phyloP scores from a whole-genome alignment of 2,113 vertebrate genomes.

The Ursus arctos region DNA sequence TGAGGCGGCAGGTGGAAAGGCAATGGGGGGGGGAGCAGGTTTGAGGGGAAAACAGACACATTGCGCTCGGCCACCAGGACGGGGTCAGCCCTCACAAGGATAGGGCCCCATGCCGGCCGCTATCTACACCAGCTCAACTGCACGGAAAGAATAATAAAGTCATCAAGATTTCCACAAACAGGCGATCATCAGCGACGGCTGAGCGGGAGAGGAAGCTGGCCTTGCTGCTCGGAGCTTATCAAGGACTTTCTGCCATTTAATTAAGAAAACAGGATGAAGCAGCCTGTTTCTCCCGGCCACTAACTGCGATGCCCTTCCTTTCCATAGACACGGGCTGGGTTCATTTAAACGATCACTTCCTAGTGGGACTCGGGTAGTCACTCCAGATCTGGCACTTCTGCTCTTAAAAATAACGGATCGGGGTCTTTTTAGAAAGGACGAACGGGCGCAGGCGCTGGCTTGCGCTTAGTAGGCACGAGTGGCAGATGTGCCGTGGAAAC shows the following conservation, averaged over 20 bases:
- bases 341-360: not conserved
- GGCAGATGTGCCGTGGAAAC: slow-evolving; percentile 75
- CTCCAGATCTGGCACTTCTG: slow-evolving; percentile 54
- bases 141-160: not conserved
- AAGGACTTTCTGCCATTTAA: slow-evolving; percentile 72
- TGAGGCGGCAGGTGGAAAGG: not conserved
- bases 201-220: not conserved
- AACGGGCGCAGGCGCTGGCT: not conserved
- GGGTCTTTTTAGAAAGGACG: slow-evolving; percentile 48
- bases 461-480: slow-evolving; percentile 64
- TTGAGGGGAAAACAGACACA: not conserved
- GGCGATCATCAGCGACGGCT: not conserved
- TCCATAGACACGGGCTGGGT: slow-evolving; percentile 12
- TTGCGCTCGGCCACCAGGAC: not conserved
- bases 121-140: not conserved
- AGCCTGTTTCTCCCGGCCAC: not conserved
- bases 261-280: slow-evolving; percentile 73
- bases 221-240: not conserved
- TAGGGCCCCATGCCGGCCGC: not conserved
- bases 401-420: slow-evolving; percentile 26
- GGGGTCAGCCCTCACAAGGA: not conserved
- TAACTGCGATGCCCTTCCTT: slow-evolving; percentile 59
- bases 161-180: slow-evolving; percentile 68
- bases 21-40: not conserved
- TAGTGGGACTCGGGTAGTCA: slow-evolving; percentile 4